Percentiles rank a stretch among this genome's conserved stretches.
These are phyloP conservation scores for Scotopteryx bipunctaria DNA, from an alignment of 2,888 invertebrate genomes.

Conservation along the genomic window DNA sequence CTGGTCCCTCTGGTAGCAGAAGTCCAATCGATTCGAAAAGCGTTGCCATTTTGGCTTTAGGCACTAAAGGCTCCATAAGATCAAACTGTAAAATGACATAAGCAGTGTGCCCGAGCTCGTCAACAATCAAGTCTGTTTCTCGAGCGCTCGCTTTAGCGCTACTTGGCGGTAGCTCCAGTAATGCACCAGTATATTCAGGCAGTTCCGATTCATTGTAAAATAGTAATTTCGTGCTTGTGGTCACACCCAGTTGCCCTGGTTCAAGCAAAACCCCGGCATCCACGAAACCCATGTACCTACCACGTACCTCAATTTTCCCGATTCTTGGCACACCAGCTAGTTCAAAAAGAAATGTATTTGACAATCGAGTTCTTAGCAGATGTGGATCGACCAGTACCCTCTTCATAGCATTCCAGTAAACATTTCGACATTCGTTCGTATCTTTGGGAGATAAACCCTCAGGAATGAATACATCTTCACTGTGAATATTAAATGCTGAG, in stretches of 20 bases:
- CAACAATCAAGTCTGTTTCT: slow-evolving; percentile 51
- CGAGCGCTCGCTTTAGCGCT: slow-evolving; percentile 64
- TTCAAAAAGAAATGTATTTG: slow-evolving; percentile 60
- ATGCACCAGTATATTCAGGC: slow-evolving; percentile 49
- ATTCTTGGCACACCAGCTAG: slow-evolving; percentile 67
- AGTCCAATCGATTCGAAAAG: slow-evolving; percentile 62
- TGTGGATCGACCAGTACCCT: slow-evolving; percentile 64
- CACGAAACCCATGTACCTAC: slow-evolving; percentile 66
- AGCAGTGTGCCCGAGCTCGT: slow-evolving; percentile 60
- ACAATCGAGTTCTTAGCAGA: slow-evolving; percentile 50
- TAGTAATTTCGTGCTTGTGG: slow-evolving; percentile 54
- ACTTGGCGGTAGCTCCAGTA: slow-evolving; percentile 64
- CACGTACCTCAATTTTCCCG: slow-evolving; percentile 67
- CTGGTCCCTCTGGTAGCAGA: slow-evolving; percentile 45
- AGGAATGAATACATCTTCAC: slow-evolving; percentile 62
- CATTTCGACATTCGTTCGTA: slow-evolving; percentile 50
- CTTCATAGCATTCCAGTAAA: slow-evolving; percentile 71
- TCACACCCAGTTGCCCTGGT: slow-evolving; percentile 60
- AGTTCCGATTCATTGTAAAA: slow-evolving; percentile 56
- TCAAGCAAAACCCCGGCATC: slow-evolving; percentile 64
- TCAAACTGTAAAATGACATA: slow-evolving; percentile 66
- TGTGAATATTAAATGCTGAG: slow-evolving; percentile 51
- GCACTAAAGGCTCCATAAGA: slow-evolving; percentile 57
- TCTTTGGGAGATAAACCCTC: slow-evolving; percentile 46
- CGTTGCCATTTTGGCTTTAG: slow-evolving; percentile 53